phyloP scores from a whole-genome alignment of 2,113 vertebrate species.

The Lamprotornis superbus region DNA sequence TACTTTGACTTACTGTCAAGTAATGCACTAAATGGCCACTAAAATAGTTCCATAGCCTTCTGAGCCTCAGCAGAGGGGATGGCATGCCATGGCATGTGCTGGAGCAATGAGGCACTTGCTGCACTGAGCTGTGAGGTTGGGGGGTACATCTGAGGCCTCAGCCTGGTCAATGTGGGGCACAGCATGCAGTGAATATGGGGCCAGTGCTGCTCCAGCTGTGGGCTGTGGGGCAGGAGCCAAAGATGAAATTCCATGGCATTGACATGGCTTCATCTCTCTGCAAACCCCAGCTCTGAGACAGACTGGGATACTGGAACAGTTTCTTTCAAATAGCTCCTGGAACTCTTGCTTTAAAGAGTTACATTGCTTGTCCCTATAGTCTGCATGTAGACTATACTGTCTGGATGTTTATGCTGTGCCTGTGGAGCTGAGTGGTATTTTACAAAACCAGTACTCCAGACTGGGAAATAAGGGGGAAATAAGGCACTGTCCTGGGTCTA shows the following conservation, averaged over 20 bases:
- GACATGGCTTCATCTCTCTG: not conserved
- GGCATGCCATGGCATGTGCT: not conserved
- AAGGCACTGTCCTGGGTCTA: not conserved
- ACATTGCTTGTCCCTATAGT: too few relatives aligned
- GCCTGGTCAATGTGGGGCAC: not conserved
- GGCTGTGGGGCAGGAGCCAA: not conserved
- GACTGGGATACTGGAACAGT: not conserved
- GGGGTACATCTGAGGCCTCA: not conserved
- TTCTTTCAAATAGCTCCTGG: not conserved
- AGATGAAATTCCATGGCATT: not conserved
- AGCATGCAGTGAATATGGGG: fast-evolving
- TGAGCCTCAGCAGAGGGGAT: not conserved
- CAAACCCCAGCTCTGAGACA: not conserved
- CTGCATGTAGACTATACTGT: not conserved
- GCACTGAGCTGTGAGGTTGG: not conserved
- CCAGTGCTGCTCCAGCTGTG: too few relatives aligned
- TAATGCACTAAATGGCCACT: not conserved
- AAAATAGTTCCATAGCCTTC: not conserved
- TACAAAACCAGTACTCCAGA: not conserved
- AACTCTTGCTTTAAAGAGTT: not conserved
- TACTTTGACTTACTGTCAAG: not conserved
- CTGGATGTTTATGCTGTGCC: not conserved
- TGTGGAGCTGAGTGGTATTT: not conserved
- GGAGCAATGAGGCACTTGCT: not conserved
- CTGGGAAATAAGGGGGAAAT: not conserved